Conservation (phyloP, 2,797 vertebrate species). For the Cichlasoma orientale region DNA sequence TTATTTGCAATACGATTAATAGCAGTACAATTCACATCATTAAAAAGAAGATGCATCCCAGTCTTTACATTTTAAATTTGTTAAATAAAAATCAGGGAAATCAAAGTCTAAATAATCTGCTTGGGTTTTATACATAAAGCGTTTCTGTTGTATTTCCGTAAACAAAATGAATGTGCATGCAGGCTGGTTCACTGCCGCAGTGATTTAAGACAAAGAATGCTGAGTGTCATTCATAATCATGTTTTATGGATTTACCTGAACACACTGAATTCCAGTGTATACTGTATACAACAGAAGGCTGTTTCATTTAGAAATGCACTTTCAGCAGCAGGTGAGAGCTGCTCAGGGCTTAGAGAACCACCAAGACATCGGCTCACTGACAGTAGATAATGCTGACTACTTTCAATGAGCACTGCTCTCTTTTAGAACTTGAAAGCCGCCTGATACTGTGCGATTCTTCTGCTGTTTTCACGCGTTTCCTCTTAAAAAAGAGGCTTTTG, state of each 20-base stretch:
- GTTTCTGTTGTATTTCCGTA: background rate
- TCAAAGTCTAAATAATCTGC: background rate
- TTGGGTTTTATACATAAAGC: background rate
- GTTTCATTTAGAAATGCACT: conserved; percentile 23
- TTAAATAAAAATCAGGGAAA: background rate
- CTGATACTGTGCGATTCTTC: conserved; percentile 13
- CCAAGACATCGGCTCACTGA: background rate
- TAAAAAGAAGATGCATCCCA: background rate
- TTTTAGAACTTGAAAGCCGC: conserved; percentile 46
- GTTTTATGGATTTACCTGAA: conserved; percentile 34
- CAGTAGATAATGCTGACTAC: conserved; percentile 30
- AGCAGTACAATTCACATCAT: background rate
- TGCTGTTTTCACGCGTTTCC: conserved; percentile 20
- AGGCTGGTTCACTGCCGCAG: conserved; percentile 9
- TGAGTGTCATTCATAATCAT: conserved; percentile 3
- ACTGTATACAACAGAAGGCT: background rate
- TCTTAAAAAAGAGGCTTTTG: conserved; percentile 10
- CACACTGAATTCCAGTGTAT: conserved; percentile 15
- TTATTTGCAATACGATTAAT: no score
- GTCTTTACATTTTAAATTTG: background rate
- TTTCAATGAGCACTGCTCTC: conserved; percentile 36
- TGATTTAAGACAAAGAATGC: background rate
- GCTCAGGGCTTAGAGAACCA: conserved; percentile 8
- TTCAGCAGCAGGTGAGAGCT: conserved; percentile 12
- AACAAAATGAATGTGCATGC: background rate